These are phyloP conservation scores for Gisinianus flammeolus DNA, from an alignment of 2,888 invertebrate genomes.

Conservation along the genomic window DNA sequence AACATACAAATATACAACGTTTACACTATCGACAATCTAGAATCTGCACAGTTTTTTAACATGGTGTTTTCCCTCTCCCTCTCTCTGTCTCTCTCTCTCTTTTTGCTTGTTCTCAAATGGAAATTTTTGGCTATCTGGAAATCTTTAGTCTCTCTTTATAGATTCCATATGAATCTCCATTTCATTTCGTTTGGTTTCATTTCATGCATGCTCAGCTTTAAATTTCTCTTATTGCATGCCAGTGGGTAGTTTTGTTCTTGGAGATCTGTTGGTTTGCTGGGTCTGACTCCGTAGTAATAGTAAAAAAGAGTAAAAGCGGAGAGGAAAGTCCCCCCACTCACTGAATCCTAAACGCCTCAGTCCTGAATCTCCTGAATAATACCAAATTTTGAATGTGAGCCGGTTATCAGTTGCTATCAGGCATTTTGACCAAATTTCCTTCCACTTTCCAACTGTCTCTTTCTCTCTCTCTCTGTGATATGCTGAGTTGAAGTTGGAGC, in stretches of 20 bases:
- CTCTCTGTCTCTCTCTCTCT: too few relatives aligned
- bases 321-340: background rate
- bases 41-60: too few relatives aligned
- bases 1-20: too few relatives aligned
- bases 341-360: background rate
- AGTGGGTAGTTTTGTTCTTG: background rate
- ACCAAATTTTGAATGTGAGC: background rate
- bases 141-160: too few relatives aligned
- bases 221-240: constrained; percentile 1
- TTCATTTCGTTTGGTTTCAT: constrained; percentile 1
- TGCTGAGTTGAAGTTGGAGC: background rate
- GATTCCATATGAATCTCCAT: too few relatives aligned
- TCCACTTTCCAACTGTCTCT: background rate
- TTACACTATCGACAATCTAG: too few relatives aligned
- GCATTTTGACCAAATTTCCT: background rate
- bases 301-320: background rate
- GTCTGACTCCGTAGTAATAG: too few relatives aligned
- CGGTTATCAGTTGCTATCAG: background rate
- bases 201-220: constrained; percentile 17
- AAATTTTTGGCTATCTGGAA: too few relatives aligned
- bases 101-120: too few relatives aligned
- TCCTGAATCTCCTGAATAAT: background rate
- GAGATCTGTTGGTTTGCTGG: too few relatives aligned
- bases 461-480: background rate
- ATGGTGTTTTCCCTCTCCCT: too few relatives aligned